phyloP scores from a whole-genome alignment of 2,797 vertebrate genomes.

The Bucorvus abyssinicus region DNA sequence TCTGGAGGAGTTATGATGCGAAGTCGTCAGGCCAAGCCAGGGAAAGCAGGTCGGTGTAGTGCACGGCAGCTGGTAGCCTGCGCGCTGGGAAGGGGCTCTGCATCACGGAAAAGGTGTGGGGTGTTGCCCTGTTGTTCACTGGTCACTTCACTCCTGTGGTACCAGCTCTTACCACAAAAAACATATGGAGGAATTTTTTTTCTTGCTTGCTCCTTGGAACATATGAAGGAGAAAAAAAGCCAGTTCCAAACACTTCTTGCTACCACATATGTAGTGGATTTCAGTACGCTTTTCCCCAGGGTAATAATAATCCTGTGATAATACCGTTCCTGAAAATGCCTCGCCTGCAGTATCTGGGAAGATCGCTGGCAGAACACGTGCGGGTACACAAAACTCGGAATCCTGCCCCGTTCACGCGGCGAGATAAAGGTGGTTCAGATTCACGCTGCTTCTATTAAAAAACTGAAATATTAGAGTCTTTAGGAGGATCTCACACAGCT shows the following conservation, averaged over 20 bases:
- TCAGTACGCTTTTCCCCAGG: neutral
- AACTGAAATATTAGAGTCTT: neutral
- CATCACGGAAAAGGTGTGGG: neutral
- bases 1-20: neutral
- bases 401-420: neutral
- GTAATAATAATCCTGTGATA: neutral
- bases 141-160: fast-evolving
- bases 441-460: neutral
- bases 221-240: fast-evolving
- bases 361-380: neutral
- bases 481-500: neutral
- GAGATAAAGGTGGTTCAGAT: neutral
- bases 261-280: neutral
- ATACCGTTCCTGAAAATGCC: neutral
- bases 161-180: neutral
- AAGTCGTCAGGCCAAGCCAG: neutral
- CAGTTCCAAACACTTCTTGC: neutral
- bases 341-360: neutral
- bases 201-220: neutral
- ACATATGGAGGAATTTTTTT: fast-evolving
- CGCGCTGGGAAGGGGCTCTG: neutral
- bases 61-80: neutral
- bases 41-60: neutral
- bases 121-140: neutral
- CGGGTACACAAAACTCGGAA: fast-evolving